phyloP scores from a whole-genome alignment of 2,888 invertebrate species.

The Cosmia pyralina region DNA sequence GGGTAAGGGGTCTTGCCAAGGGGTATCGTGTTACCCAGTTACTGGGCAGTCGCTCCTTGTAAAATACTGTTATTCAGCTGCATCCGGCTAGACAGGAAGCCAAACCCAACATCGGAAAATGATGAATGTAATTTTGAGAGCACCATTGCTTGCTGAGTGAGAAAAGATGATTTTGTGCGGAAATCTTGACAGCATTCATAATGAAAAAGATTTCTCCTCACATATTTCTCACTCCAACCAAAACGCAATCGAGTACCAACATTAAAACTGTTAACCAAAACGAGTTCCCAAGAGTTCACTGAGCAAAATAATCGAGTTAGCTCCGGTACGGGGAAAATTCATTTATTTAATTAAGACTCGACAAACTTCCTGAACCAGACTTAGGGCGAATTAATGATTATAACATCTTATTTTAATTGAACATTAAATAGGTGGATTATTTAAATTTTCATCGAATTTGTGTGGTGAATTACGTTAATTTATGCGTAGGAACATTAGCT shows the following conservation, averaged over 20 bases:
- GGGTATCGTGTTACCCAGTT: neutral
- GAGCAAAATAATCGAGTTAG: conserved; percentile 76
- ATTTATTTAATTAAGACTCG: conserved; percentile 77
- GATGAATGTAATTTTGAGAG: neutral
- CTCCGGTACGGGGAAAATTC: conserved; percentile 67
- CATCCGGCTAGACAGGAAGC: neutral
- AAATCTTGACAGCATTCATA: neutral
- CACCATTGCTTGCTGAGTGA: neutral
- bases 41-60: neutral
- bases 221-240: neutral
- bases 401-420: conserved; percentile 59
- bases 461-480: neutral
- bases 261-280: conserved; percentile 53
- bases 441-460: conserved; percentile 19
- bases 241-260: conserved; percentile 53
- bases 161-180: neutral
- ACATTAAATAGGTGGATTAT: conserved; percentile 40
- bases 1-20: neutral
- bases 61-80: neutral
- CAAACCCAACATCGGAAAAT: neutral
- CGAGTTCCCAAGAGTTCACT: conserved; percentile 60
- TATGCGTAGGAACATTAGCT: neutral
- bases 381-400: conserved; percentile 65
- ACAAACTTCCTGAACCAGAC: conserved; percentile 57
- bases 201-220: neutral